A percentile compares a stretch with the other conserved stretches of the same genome.
phyloP scores from a whole-genome alignment of 2,888 invertebrate species.

The Caenorhabditis sp. region DNA sequence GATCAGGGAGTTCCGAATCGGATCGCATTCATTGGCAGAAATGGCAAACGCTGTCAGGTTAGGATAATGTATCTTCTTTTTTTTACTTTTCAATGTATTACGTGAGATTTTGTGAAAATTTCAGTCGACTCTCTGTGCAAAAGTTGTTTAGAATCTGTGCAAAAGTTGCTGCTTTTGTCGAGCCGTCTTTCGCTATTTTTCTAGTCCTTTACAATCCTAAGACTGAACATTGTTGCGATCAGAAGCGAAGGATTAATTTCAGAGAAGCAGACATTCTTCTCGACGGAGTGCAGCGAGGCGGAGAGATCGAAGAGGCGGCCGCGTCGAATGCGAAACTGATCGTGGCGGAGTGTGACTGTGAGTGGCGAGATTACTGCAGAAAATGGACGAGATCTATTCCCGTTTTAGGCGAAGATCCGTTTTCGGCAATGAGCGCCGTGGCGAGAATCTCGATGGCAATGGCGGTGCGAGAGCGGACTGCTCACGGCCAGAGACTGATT shows the following conservation, averaged over 20 bases:
- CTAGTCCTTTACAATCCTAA: too few species aligned
- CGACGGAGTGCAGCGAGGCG: slow-evolving; percentile 50
- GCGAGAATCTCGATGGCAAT: slow-evolving; percentile 52
- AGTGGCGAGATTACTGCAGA: not conserved
- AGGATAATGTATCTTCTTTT: not conserved
- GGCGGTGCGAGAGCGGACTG: slow-evolving; percentile 10
- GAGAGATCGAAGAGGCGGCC: slow-evolving; percentile 47
- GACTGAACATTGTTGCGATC: too few species aligned
- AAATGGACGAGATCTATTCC: not conserved
- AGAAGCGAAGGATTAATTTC: slow-evolving; percentile 1
- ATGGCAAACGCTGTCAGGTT: slow-evolving; percentile 27
- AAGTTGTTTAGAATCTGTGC: too few species aligned
- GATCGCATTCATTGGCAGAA: not conserved
- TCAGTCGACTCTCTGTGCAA: too few species aligned
- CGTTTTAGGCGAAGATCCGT: slow-evolving; percentile 48
- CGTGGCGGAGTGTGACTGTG: slow-evolving; percentile 56
- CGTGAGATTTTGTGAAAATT: too few species aligned
- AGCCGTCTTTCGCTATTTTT: too few species aligned
- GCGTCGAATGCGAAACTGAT: slow-evolving; percentile 35
- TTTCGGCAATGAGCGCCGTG: slow-evolving; percentile 52
- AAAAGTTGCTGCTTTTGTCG: too few species aligned
- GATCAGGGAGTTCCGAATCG: slow-evolving; percentile 24
- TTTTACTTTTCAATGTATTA: too few species aligned
- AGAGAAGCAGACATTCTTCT: slow-evolving; percentile 43
- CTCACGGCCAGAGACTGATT: slow-evolving; percentile 44